A percentile compares a stretch with the other conserved stretches of the same genome.
phyloP scores from a whole-genome alignment of 1,140 invertebrate species.

The Araneus ventricosus region DNA sequence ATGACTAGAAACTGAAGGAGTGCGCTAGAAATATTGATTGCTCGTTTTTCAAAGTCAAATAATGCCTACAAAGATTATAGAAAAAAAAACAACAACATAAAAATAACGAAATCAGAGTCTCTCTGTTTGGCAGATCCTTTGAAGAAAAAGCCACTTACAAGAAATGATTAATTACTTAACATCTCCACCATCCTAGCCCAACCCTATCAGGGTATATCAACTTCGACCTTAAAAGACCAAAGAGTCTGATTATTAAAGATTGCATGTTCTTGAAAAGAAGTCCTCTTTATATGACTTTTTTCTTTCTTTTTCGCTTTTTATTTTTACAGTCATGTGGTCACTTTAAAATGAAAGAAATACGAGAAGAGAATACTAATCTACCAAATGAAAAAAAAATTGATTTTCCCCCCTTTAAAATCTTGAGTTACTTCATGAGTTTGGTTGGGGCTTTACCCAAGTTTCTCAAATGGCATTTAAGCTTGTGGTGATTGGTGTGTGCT shows the following conservation, averaged over 20 bases:
- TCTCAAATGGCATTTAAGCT: background rate
- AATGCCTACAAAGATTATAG: constrained; percentile 66
- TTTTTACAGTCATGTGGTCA: background rate
- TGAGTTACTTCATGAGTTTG: background rate
- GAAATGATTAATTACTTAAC: constrained; percentile 67
- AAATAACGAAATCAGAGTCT: constrained; percentile 47
- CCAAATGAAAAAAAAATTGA: background rate
- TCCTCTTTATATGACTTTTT: background rate
- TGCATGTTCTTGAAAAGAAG: constrained; percentile 26
- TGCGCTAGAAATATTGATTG: constrained; percentile 66
- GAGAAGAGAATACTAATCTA: constrained; percentile 49
- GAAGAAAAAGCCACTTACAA: constrained; percentile 65
- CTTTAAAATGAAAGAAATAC: constrained; percentile 54
- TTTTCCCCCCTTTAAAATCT: background rate
- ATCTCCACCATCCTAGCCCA: constrained; percentile 50
- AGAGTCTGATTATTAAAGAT: constrained; percentile 69
- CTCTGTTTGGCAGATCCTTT: constrained; percentile 42
- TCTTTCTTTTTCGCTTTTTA: background rate
- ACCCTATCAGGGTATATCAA: constrained; percentile 52
- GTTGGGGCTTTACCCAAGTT: background rate
- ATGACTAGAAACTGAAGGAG: constrained; percentile 39
- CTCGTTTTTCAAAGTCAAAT: constrained; percentile 55
- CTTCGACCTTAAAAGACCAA: constrained; percentile 57
- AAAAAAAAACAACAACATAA: constrained; percentile 31
- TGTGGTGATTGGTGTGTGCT: background rate